Evolutionary conservation across 2,888 invertebrate genomes (phyloP).

Genomic region (Pachydiplax longipennis): DNA sequence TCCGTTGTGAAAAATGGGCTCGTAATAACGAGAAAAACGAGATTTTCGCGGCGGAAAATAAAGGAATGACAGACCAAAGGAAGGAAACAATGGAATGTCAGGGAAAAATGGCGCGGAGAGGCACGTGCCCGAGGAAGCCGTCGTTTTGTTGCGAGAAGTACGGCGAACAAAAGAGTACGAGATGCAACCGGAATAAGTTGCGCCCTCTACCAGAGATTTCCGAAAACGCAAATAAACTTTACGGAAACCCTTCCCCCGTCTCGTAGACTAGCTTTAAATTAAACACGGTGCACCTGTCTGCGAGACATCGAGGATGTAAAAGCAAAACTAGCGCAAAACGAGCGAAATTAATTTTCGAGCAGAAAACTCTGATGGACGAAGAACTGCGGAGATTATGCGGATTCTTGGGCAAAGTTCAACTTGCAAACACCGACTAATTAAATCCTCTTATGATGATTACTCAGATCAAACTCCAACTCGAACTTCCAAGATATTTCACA

Average conservation of each 20-base stretch:
- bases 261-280: neutral
- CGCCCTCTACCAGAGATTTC: neutral
- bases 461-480: no score
- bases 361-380: no score
- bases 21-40: neutral
- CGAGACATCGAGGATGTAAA: no score
- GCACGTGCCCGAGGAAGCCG: neutral
- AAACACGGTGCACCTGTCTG: neutral
- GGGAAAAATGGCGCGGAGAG: neutral
- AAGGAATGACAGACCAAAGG: neutral
- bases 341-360: no score
- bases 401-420: no score
- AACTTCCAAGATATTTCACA: no score
- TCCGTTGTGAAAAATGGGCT: neutral
- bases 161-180: neutral
- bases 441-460: no score
- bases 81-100: neutral
- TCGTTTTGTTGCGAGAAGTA: neutral
- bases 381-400: no score
- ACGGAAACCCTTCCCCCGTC: neutral
- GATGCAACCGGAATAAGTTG: neutral
- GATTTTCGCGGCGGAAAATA: neutral
- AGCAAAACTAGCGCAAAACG: no score
- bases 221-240: neutral
- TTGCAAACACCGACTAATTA: no score